Evolutionary conservation across 1,140 invertebrate genomes (phyloP), one percentile per base, ranked within the genome.

Genomic region (Sitodiplosis mosellana): DNA sequence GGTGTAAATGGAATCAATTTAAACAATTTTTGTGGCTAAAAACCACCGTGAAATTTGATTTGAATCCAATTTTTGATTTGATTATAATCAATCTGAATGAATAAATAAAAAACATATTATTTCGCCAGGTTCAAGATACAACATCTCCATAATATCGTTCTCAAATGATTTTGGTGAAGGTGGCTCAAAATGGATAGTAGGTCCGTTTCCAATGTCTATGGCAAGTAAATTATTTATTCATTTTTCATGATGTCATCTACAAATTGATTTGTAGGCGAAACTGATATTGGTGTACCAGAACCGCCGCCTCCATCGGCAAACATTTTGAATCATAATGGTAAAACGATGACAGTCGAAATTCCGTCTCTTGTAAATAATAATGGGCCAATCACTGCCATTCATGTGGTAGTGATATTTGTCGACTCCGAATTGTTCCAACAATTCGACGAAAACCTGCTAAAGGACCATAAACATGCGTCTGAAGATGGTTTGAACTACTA

Each of bases 401-500:
- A 78, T 51, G 65, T 88, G 19, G 72, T 85, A 37, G 76, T 87
- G 2, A 56, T 60, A 44, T 52, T 52, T 21, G 70, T 83, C 2
- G 74, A 84, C 58, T 70, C 76, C 54, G 61, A 72, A 20, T 66
- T 72, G 45, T 69, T 71, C 48, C 72, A 72, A 54, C 65, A 69
- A 2, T 77, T 81, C 19, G 60, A 64, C 45, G 50, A 46, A 8
- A 50, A 55, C 49, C 68, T 76, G 37, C 59, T 71, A 15, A 70
- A 75, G 18, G 71, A 75, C 54, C 81, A 75, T 60, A 55, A 70
- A 54, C 68, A 72, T 57, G 75, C 77, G 2, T 61, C 60, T 46
- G 68, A 66, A 51, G 70, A 74, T 52, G 77, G 72, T 12, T 56
- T 79, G 5, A 74, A 75, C 14, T 89, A 84, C 59, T 91, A 91